phyloP scores from a whole-genome alignment of 30 jellyfish, hydroid and myxozoan species.

The Rhopilema esculentum region DNA sequence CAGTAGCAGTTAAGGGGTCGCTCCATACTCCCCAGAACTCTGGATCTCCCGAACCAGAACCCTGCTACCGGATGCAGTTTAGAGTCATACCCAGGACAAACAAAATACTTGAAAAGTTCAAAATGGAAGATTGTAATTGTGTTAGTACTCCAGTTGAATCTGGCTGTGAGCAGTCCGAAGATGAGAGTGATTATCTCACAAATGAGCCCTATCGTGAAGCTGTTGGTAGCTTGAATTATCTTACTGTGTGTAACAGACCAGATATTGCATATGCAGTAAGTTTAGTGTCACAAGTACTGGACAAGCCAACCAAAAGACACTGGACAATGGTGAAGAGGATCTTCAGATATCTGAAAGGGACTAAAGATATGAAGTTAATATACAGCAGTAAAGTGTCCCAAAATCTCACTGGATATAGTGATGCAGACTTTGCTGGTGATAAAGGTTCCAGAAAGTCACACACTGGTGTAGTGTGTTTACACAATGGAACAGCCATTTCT shows the following conservation, averaged over 20 bases:
- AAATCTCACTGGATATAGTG: conserved; percentile 52
- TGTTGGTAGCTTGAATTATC: conserved; percentile 24
- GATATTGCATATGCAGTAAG: conserved; percentile 61
- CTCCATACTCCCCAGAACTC: no score
- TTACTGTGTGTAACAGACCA: conserved; percentile 55
- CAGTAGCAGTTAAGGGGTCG: no score
- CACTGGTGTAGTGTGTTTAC: conserved; percentile 63
- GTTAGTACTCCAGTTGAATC: no score
- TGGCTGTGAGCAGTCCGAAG: no score
- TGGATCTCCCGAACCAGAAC: no score
- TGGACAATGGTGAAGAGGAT: conserved; percentile 42
- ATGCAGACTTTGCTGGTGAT: conserved; percentile 69
- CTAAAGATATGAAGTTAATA: conserved; percentile 31
- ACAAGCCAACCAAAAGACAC: conserved; percentile 53
- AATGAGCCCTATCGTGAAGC: conserved; percentile 23
- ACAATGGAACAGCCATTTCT: conserved; percentile 63
- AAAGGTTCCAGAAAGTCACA: conserved; percentile 35
- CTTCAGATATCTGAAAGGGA: conserved; percentile 18
- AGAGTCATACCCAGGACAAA: no score
- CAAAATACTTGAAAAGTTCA: no score
- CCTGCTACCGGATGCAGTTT: no score
- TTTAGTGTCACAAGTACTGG: conserved; percentile 38
- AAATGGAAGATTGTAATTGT: no score
- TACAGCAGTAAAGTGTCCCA: conserved; percentile 16
- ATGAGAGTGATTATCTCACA: conserved; percentile 42